phyloP scores from a whole-genome alignment of 2,113 vertebrate genomes.

The Eublepharis macularius region DNA sequence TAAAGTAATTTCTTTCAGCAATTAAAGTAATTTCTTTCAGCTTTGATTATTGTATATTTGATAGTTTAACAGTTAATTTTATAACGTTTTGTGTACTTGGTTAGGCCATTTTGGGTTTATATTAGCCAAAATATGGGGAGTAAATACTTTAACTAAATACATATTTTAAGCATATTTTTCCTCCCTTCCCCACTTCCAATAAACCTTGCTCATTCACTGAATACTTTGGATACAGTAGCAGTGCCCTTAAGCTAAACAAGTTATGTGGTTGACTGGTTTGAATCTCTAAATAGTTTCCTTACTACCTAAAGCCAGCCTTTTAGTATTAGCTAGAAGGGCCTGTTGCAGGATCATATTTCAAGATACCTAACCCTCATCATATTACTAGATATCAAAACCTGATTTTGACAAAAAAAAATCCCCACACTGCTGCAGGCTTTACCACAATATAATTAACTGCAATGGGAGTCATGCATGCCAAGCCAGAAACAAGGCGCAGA shows the following conservation, averaged over 20 bases:
- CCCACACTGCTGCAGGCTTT: conserved; percentile 71
- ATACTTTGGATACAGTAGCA: conserved; percentile 3
- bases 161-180: not conserved
- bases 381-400: conserved; percentile 75
- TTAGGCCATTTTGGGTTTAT: too few relatives aligned
- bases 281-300: conserved; percentile 53
- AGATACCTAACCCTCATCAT: conserved; percentile 73
- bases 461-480: conserved; percentile 75
- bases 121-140: too few relatives aligned
- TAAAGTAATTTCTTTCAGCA: too few relatives aligned
- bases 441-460: conserved; percentile 80
- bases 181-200: not conserved
- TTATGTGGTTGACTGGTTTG: not conserved
- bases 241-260: not conserved
- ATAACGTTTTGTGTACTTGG: too few relatives aligned
- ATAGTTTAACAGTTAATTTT: too few relatives aligned
- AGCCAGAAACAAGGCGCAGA: conserved; percentile 79
- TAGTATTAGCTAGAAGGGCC: conserved; percentile 69
- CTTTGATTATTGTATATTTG: too few relatives aligned
- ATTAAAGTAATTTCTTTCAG: too few relatives aligned
- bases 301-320: conserved; percentile 66
- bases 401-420: conserved; percentile 76
- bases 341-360: conserved; percentile 72
- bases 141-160: too few relatives aligned
- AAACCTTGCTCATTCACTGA: not conserved